Evolutionary conservation across 2,797 vertebrate genomes (phyloP).

Genomic region (Sarcophilus harrisii): DNA sequence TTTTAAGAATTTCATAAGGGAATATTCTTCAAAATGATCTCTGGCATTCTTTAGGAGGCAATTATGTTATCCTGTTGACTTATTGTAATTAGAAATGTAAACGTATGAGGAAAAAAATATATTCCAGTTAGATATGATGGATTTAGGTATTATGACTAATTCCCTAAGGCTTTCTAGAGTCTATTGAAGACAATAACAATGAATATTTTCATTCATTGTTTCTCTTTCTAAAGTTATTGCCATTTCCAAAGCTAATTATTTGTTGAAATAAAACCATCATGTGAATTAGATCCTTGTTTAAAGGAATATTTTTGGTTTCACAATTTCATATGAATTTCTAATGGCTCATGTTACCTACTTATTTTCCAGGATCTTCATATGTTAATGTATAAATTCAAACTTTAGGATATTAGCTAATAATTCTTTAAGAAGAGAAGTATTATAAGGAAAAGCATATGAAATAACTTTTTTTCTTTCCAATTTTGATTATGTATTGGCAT

Average conservation of each 20-base stretch:
- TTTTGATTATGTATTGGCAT: neutral
- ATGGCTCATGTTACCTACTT: neutral
- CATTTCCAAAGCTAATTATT: neutral
- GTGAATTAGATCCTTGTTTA: neutral
- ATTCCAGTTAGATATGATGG: neutral
- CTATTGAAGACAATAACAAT: neutral
- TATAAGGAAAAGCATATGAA: conserved; percentile 11
- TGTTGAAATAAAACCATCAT: conserved; percentile 2
- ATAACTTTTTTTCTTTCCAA: neutral
- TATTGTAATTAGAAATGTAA: neutral
- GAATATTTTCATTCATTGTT: neutral
- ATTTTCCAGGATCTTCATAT: neutral
- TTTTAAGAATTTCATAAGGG: neutral
- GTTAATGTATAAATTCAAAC: conserved; percentile 2
- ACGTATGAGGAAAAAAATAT: neutral
- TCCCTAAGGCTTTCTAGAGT: neutral
- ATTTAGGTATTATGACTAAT: neutral
- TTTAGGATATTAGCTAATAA: conserved; percentile 1
- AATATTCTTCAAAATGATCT: neutral
- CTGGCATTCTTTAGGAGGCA: neutral
- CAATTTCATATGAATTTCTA: conserved; percentile 18
- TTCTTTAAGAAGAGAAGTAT: conserved; percentile 10
- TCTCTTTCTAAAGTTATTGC: neutral
- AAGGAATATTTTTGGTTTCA: conserved; percentile 47
- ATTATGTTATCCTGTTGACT: neutral